Percentiles rank a stretch among this genome's conserved stretches.
Evolutionary conservation across 2,113 vertebrate species (phyloP).

Genomic region (Pterocles orientalis): DNA sequence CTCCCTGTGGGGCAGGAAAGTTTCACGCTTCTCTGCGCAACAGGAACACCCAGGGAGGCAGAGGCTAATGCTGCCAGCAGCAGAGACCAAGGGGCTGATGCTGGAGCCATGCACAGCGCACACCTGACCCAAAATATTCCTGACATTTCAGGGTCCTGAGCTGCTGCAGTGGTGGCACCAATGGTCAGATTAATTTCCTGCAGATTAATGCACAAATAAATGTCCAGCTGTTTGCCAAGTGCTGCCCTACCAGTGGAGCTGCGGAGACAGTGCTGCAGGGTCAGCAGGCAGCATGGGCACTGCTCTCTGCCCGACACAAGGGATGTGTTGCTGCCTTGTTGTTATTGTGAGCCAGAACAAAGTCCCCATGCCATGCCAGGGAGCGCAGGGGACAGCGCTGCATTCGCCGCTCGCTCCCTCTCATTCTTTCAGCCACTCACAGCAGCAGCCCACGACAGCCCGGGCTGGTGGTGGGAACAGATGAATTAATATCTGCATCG

Average conservation of each 20-base stretch:
- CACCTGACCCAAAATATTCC: background rate
- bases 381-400: background rate
- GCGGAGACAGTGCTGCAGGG: background rate
- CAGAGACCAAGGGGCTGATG: background rate
- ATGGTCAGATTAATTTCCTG: background rate
- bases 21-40: background rate
- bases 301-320: background rate
- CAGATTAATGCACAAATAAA: background rate
- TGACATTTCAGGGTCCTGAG: background rate
- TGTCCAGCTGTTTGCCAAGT: background rate
- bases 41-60: background rate
- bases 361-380: conserved; percentile 8
- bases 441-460: background rate
- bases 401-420: accelerated
- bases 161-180: background rate
- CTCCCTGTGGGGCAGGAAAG: background rate
- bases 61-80: background rate
- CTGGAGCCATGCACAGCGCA: background rate
- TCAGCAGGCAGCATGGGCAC: accelerated
- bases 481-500: background rate
- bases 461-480: background rate
- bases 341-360: conserved; percentile 35
- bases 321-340: background rate
- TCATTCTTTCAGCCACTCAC: background rate
- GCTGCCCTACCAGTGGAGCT: background rate